A percentile compares a stretch with the other conserved stretches of the same genome.
Evolutionary conservation across 2,797 vertebrate species (phyloP).

Genomic region (Monodelphis domestica): DNA sequence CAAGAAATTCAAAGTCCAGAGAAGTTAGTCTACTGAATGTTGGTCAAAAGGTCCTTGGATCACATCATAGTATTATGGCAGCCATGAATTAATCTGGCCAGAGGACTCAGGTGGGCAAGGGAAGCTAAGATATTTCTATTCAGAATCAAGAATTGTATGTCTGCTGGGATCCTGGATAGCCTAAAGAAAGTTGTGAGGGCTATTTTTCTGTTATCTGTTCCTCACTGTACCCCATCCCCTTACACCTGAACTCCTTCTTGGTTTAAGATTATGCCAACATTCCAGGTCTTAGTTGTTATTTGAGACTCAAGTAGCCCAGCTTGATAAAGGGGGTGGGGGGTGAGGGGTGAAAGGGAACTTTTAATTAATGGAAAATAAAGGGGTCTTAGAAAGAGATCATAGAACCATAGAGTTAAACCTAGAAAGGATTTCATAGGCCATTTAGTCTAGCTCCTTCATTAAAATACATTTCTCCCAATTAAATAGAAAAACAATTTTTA

Average conservation of each 20-base stretch:
- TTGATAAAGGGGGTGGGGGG: too few species aligned
- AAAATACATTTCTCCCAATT: too few species aligned
- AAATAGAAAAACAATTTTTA: too few species aligned
- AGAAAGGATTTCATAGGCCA: not conserved
- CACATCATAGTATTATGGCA: not conserved
- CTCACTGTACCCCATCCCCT: not conserved
- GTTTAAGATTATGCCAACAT: not conserved
- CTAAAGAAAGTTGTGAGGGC: not conserved
- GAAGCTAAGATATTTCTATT: not conserved
- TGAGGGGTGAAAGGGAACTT: not conserved
- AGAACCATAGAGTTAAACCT: not conserved
- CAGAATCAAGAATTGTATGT: not conserved
- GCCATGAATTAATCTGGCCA: not conserved
- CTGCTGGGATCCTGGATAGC: not conserved
- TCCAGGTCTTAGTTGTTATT: not conserved
- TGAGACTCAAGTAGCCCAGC: not conserved
- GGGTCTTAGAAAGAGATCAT: not conserved
- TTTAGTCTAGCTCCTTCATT: not conserved
- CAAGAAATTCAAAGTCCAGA: not conserved
- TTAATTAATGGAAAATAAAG: not conserved
- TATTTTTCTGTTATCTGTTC: not conserved
- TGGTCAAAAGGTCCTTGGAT: not conserved
- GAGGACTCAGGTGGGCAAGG: not conserved
- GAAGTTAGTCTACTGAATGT: not conserved
- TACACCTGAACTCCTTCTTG: not conserved